A percentile compares a stretch with the other conserved stretches of the same genome.
phyloP scores from a whole-genome alignment of 2,888 invertebrate genomes.

The Parnassius glacialis region DNA sequence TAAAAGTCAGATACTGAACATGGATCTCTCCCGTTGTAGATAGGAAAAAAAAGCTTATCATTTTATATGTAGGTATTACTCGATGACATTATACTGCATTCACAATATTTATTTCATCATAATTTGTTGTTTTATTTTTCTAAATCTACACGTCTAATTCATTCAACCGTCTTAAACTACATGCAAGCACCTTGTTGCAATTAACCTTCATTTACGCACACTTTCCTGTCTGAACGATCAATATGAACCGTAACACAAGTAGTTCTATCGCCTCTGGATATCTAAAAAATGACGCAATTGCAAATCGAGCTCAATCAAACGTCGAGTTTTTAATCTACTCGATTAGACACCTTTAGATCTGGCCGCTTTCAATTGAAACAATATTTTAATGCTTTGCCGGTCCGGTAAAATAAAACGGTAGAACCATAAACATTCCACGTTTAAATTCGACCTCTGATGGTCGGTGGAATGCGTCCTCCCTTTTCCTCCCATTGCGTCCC shows the following conservation, averaged over 20 bases:
- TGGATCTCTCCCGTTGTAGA: no score
- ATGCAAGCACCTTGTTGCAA: background rate
- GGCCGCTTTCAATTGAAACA: slow-evolving; percentile 80
- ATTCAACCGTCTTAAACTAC: background rate
- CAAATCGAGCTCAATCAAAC: slow-evolving; percentile 68
- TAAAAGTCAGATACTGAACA: no score
- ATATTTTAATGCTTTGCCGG: slow-evolving; percentile 76
- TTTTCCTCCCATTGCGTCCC: slow-evolving; percentile 49
- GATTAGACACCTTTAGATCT: slow-evolving; percentile 73
- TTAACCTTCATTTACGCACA: slow-evolving; percentile 30
- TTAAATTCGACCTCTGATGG: slow-evolving; percentile 79
- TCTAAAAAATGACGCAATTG: slow-evolving; percentile 49
- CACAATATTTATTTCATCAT: no score
- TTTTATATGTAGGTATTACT: no score
- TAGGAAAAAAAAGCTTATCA: no score
- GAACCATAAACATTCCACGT: slow-evolving; percentile 81
- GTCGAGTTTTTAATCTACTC: slow-evolving; percentile 66
- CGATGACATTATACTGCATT: no score
- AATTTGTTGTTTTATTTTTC: no score
- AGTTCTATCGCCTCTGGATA: slow-evolving; percentile 40
- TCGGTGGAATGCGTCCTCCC: slow-evolving; percentile 52
- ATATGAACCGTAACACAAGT: slow-evolving; percentile 61
- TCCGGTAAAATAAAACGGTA: slow-evolving; percentile 79
- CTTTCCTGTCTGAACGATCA: slow-evolving; percentile 30
- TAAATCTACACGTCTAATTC: no score